These are phyloP conservation scores for Leucoraja erinaceus DNA, from an alignment of 2,113 vertebrate species.

Conservation along the genomic window DNA sequence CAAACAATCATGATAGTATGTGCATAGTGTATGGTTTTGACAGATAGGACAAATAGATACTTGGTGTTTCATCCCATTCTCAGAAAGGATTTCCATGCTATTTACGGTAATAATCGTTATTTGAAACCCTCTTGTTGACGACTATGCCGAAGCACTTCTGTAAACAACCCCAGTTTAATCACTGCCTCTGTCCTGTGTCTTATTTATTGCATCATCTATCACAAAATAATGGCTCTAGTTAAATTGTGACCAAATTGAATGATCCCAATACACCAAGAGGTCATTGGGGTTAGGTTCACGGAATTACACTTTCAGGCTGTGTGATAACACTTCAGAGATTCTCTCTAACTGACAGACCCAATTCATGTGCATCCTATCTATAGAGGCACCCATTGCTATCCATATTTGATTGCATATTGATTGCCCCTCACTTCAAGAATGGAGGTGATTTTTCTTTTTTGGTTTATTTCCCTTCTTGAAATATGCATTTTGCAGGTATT, in stretches of 20 bases:
- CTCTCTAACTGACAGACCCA: background rate
- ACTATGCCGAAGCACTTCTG: slow-evolving; percentile 22
- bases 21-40: background rate
- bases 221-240: slow-evolving; percentile 32
- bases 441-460: background rate
- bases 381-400: background rate
- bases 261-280: background rate
- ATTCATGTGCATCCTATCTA: background rate
- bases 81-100: background rate
- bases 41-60: background rate
- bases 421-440: background rate
- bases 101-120: background rate
- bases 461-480: background rate
- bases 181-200: slow-evolving; percentile 23
- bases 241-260: slow-evolving; percentile 25
- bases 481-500: background rate
- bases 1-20: background rate
- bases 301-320: background rate
- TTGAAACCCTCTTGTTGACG: background rate
- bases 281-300: background rate
- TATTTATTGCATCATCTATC: slow-evolving; percentile 35
- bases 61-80: background rate
- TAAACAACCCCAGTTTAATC: slow-evolving; percentile 14
- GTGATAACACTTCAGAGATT: background rate
- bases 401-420: background rate